Evolutionary conservation across 2,888 invertebrate genomes (phyloP), one percentile per base, ranked within the genome.

Genomic region (Therioaphis trifolii): DNA sequence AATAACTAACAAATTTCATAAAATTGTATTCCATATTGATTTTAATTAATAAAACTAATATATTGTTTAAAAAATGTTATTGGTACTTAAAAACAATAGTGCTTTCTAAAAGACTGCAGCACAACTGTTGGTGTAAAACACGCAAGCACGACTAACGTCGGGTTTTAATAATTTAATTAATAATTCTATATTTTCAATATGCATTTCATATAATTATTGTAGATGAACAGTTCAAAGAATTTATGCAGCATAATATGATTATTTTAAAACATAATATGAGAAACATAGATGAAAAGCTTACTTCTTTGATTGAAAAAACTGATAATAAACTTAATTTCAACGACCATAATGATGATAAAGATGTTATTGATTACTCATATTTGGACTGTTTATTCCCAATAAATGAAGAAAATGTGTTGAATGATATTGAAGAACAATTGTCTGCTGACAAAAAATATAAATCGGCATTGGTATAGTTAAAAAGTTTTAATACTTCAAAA

Each of bases 351-450:
- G n/a, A 40, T 3, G n/a, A 40, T 40, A 68, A 63, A 18, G 63
- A 68, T 12, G 40, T 18, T n/a, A 68, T 68, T 21, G 66, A 68
- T 68, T 68, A 68, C n/a, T 68, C 66, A 11, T 21, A 68, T 68
- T 40, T 68, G n/a, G 68, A 68, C 2, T 68, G 68, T 14, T 68
- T 68, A n/a, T 68, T 40, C 40, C 40, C 68, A 43, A 40, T 68
- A n/a, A 9, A 1, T 4, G 40, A 68, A 40, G 68, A 68, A 68
- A 21, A 35, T 68, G 40, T 21, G 40, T n/a, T 68, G 21, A 43
- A 68, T 43, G 12, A 9, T 68, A 68, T 68, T 40, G 68, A 68
- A 43, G 40, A 68, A 68, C 40, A 68, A 68, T 68, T 68, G n/a
- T 68, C 40, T 68, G 68, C 21, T 12, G 68, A 68, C 40, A 68